Evolutionary conservation across 1,140 invertebrate genomes (phyloP).

Genomic region (Cataglyphis hispanica): DNA sequence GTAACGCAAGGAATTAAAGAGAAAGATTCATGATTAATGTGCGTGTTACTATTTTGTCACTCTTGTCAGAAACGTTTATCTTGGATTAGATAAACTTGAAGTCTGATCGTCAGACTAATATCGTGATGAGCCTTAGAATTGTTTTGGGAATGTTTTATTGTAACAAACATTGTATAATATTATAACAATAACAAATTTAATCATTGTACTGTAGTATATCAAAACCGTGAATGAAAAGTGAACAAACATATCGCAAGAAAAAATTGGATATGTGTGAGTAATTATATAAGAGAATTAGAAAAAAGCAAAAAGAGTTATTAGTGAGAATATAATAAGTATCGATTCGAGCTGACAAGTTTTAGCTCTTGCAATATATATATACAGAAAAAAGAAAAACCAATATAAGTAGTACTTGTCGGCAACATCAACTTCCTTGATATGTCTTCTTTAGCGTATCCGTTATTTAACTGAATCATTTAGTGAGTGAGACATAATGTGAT

Average conservation of each 20-base stretch:
- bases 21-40: slow-evolving; percentile 67
- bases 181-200: slow-evolving; percentile 69
- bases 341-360: slow-evolving; percentile 48
- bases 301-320: slow-evolving; percentile 71
- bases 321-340: slow-evolving; percentile 66
- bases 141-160: slow-evolving; percentile 75
- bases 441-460: slow-evolving; percentile 83
- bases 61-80: slow-evolving; percentile 56
- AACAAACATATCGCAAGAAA: slow-evolving; percentile 73
- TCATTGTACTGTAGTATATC: slow-evolving; percentile 76
- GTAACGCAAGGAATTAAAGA: slow-evolving; percentile 62
- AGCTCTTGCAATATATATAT: slow-evolving; percentile 67
- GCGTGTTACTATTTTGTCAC: slow-evolving; percentile 74
- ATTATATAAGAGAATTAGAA: slow-evolving; percentile 70
- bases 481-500: slow-evolving; percentile 79
- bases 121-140: slow-evolving; percentile 71
- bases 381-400: slow-evolving; percentile 60
- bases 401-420: slow-evolving; percentile 74
- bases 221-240: slow-evolving; percentile 71
- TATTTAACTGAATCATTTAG: slow-evolving; percentile 82
- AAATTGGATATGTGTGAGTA: slow-evolving; percentile 72
- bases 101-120: slow-evolving; percentile 68
- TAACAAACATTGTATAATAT: slow-evolving; percentile 77
- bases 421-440: slow-evolving; percentile 81
- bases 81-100: slow-evolving; percentile 63